A percentile compares a stretch with the other conserved stretches of the same genome.
These are phyloP conservation scores for Drosophila ironensis DNA, from an alignment of 1,140 invertebrate species.

Conservation along the genomic window DNA sequence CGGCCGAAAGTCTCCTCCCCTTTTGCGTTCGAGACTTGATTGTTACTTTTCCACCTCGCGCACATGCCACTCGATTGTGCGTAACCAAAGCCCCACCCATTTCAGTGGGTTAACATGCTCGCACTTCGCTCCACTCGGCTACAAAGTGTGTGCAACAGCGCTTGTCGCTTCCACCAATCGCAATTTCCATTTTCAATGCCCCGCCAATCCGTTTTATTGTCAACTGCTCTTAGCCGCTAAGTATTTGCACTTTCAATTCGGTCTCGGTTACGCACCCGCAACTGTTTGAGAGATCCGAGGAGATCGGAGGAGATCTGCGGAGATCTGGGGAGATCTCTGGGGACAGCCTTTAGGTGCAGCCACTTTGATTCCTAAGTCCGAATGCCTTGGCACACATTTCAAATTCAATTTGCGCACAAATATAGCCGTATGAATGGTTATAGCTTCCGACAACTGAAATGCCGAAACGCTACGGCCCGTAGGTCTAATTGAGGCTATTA, in stretches of 20 bases:
- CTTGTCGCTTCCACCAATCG: constrained; percentile 15
- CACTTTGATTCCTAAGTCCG: constrained; percentile 6
- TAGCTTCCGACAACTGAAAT: constrained; percentile 77
- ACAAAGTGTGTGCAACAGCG: background rate
- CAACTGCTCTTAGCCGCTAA: constrained; percentile 38
- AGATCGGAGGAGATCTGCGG: background rate
- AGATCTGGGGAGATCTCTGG: constrained; percentile 28
- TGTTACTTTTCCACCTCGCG: constrained; percentile 6
- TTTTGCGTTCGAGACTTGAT: constrained; percentile 3
- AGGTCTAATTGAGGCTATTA: constrained; percentile 80
- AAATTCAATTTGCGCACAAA: constrained; percentile 73
- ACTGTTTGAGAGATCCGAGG: background rate
- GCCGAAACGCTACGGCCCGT: constrained; percentile 44
- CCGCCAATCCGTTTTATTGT: constrained; percentile 43
- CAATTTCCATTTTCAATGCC: constrained; percentile 44
- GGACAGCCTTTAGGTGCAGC: constrained; percentile 29
- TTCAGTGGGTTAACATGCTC: background rate
- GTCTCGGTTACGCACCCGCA: constrained; percentile 61
- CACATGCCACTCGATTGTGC: background rate
- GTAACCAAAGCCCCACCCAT: constrained; percentile 31
- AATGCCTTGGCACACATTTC: constrained; percentile 67
- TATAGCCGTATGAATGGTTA: constrained; percentile 78
- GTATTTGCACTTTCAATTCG: constrained; percentile 55
- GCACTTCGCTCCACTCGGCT: no score
- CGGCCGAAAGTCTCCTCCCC: constrained; percentile 15